phyloP scores from a whole-genome alignment of 2,888 invertebrate genomes.

The Phaonia tiefii region DNA sequence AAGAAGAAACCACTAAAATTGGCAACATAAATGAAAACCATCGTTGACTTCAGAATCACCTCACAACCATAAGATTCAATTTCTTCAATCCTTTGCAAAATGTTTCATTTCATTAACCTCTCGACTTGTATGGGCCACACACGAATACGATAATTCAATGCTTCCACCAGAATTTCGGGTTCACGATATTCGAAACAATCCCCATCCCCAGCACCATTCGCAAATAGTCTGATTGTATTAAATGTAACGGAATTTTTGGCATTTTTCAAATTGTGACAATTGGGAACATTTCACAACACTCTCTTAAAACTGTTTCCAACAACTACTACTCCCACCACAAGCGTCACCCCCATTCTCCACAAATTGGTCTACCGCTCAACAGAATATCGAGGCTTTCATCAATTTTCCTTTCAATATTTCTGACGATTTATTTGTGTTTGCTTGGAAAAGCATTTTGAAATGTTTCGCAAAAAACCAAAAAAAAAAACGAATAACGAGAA shows the following conservation, averaged over 20 bases:
- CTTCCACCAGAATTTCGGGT: background rate
- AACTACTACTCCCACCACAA: too few relatives aligned
- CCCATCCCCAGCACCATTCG: background rate
- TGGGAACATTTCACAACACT: background rate
- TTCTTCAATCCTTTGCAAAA: constrained; percentile 63
- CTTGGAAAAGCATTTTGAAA: constrained; percentile 53
- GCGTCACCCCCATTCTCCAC: too few relatives aligned
- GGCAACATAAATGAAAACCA: too few relatives aligned
- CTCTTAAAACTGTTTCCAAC: too few relatives aligned
- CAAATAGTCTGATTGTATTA: constrained; percentile 12
- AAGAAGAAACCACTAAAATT: too few relatives aligned
- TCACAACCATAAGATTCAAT: constrained; percentile 59
- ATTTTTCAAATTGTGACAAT: constrained; percentile 58
- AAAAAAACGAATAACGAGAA: background rate
- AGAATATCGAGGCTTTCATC: constrained; percentile 37
- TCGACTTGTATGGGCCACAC: constrained; percentile 20
- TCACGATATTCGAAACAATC: background rate
- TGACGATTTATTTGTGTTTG: constrained; percentile 30
- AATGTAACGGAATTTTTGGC: constrained; percentile 43
- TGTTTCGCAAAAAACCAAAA: constrained; percentile 30
- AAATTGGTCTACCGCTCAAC: too few relatives aligned
- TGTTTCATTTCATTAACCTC: constrained; percentile 62
- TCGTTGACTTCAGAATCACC: constrained; percentile 40
- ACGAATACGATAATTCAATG: too few relatives aligned
- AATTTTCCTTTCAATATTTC: constrained; percentile 33